Conservation (phyloP, 2,888 invertebrate species). For the Trilocha varians region DNA sequence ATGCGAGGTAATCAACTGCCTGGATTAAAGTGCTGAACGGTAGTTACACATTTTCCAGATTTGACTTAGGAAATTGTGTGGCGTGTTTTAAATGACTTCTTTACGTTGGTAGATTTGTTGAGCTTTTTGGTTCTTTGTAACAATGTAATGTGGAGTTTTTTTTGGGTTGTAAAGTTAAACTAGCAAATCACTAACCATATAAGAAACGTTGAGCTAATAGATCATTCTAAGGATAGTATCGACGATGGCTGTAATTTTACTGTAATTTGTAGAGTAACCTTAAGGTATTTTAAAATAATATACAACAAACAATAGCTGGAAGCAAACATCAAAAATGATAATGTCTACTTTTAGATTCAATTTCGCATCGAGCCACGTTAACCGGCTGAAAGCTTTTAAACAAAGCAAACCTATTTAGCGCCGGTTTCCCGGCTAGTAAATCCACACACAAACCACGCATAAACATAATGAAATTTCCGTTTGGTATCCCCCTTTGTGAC, state of each 20-base stretch:
- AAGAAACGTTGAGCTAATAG: too few relatives aligned
- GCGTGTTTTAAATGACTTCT: not conserved
- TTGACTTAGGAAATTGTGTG: not conserved
- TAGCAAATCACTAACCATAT: too few relatives aligned
- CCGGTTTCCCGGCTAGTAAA: not conserved
- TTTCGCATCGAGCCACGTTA: not conserved
- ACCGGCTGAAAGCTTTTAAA: not conserved
- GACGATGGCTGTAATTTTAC: too few relatives aligned
- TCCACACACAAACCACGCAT: not conserved
- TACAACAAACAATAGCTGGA: too few relatives aligned
- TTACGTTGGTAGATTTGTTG: too few relatives aligned
- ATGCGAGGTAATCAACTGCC: slow-evolving; percentile 36
- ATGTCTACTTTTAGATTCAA: not conserved
- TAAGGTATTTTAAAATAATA: too few relatives aligned
- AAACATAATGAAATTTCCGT: not conserved
- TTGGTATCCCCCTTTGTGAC: not conserved
- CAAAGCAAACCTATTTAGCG: not conserved
- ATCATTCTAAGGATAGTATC: too few relatives aligned
- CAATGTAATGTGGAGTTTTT: too few relatives aligned
- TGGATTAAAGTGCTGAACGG: slow-evolving; percentile 20
- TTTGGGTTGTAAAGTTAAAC: too few relatives aligned
- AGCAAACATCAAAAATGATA: not conserved
- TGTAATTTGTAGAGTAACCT: too few relatives aligned
- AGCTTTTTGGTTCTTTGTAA: too few relatives aligned
- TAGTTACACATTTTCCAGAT: not conserved